Evolutionary conservation across 2,797 vertebrate genomes (phyloP).

Genomic region (Tokudaia tokunoshimensis): DNA sequence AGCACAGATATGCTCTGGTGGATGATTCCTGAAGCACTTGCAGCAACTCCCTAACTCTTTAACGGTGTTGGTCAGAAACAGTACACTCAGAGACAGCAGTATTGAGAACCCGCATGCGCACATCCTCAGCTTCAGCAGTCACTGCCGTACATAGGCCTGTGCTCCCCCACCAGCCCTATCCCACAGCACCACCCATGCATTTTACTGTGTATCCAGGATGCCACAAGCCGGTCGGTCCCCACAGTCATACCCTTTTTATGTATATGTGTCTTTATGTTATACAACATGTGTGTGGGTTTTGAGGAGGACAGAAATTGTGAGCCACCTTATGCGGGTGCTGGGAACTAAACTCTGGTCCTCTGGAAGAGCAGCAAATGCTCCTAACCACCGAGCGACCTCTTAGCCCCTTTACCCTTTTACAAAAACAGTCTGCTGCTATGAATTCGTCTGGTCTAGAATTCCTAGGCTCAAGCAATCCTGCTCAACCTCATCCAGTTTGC

Average conservation of each 20-base stretch:
- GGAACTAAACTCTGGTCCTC: background rate
- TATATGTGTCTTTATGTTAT: background rate
- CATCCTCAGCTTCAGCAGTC: accelerated
- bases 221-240: background rate
- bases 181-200: accelerated
- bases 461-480: background rate
- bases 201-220: background rate
- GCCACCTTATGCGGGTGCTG: background rate
- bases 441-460: background rate
- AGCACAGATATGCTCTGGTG: background rate
- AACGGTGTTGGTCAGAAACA: accelerated
- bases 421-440: background rate
- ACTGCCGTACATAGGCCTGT: accelerated
- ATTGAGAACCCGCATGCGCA: accelerated
- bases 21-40: background rate
- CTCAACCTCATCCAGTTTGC: background rate
- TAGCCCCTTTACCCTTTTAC: background rate
- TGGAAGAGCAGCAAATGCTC: background rate
- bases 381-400: background rate
- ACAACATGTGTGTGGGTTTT: background rate
- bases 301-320: background rate
- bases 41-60: background rate
- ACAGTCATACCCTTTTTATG: background rate
- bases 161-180: background rate
- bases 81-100: background rate